Evolutionary conservation across 2,113 vertebrate genomes (phyloP).

Genomic region (Neodon shergylaensis): DNA sequence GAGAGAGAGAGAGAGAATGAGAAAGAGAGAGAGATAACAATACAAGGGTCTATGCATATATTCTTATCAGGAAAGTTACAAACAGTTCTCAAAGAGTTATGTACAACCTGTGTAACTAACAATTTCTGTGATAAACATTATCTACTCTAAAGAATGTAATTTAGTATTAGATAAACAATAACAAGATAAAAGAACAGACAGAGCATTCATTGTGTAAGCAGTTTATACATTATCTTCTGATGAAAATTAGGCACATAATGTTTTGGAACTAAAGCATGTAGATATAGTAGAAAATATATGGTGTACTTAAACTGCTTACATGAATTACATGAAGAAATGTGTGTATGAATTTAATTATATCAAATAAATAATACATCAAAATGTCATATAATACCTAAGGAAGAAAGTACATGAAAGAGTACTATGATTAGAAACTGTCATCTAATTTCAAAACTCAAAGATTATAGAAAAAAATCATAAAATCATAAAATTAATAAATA

Average conservation of each 20-base stretch:
- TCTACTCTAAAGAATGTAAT: constrained; percentile 9
- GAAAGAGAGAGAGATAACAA: not conserved
- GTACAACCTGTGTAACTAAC: not conserved
- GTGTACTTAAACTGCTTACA: not conserved
- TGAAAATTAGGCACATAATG: constrained; percentile 38
- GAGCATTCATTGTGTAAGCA: not conserved
- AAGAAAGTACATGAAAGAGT: not conserved
- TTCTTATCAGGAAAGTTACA: not conserved
- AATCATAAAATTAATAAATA: not conserved
- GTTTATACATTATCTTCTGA: constrained; percentile 13
- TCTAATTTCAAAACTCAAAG: not conserved
- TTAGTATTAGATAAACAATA: not conserved
- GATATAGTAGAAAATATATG: constrained; percentile 17
- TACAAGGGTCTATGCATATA: not conserved
- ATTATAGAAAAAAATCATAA: not conserved
- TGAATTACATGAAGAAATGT: constrained; percentile 38
- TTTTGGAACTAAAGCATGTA: not conserved
- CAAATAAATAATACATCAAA: constrained; percentile 42
- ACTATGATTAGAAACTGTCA: not conserved
- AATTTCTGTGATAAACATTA: constrained; percentile 11
- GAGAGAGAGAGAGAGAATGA: too few relatives aligned
- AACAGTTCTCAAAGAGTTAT: not conserved
- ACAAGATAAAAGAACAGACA: constrained; percentile 21
- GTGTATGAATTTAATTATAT: not conserved
- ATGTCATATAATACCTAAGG: not conserved